phyloP scores from a whole-genome alignment of 1,140 invertebrate species.

The Thaumetopoea pityocampa region DNA sequence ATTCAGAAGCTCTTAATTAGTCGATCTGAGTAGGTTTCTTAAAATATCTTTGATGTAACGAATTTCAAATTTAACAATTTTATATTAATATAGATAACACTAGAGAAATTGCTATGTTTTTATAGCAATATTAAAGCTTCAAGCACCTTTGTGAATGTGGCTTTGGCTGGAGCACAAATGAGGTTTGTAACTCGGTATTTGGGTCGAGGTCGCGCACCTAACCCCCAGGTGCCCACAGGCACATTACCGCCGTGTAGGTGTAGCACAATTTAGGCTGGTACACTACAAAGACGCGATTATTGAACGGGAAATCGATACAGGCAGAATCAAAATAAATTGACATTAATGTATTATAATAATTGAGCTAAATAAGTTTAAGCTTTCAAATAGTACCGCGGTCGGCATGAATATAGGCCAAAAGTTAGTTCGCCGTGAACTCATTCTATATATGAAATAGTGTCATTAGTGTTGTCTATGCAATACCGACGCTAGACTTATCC shows the following conservation, averaged over 20 bases:
- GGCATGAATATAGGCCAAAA: too few species aligned
- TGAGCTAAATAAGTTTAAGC: background rate
- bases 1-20: too few species aligned
- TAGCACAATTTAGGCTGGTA: conserved; percentile 22
- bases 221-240: conserved; percentile 28
- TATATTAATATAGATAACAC: too few species aligned
- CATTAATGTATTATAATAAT: conserved; percentile 4
- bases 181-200: conserved; percentile 37
- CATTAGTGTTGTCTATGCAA: too few species aligned
- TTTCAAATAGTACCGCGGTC: too few species aligned
- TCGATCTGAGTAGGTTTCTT: too few species aligned
- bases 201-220: conserved; percentile 43
- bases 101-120: too few species aligned
- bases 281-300: conserved; percentile 8
- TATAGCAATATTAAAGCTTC: conserved; percentile 2
- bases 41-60: too few species aligned
- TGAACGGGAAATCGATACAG: conserved; percentile 16
- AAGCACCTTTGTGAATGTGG: conserved; percentile 11
- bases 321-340: conserved; percentile 6
- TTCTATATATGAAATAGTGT: too few species aligned
- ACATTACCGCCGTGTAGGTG: conserved; percentile 29
- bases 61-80: too few species aligned
- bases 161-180: conserved; percentile 26
- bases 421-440: too few species aligned
- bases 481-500: too few species aligned